A percentile compares a stretch with the other conserved stretches of the same genome.
These are phyloP conservation scores for Halichoeres trimaculatus DNA, from an alignment of 2,113 vertebrate genomes.

Conservation along the genomic window DNA sequence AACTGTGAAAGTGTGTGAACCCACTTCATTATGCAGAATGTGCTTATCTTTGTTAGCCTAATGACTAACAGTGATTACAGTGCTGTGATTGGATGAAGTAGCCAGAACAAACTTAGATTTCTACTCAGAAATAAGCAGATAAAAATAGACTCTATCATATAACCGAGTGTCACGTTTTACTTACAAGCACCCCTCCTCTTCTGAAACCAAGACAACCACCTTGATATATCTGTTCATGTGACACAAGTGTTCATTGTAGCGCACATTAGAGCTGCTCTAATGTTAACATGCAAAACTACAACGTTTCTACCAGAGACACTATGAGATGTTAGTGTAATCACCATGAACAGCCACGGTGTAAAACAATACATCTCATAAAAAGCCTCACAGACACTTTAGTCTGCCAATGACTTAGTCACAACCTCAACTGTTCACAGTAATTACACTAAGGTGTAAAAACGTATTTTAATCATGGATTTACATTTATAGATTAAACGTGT, in stretches of 20 bases:
- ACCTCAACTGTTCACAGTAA: background rate
- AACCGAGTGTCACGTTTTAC: conserved; percentile 65
- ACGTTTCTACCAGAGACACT: background rate
- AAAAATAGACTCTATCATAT: conserved; percentile 40
- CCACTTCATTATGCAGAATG: background rate
- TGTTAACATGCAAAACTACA: conserved; percentile 57
- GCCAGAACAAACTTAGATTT: background rate
- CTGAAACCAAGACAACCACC: conserved; percentile 79
- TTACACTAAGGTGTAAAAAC: background rate
- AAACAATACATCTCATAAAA: background rate
- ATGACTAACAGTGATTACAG: background rate
- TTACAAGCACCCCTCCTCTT: conserved; percentile 73
- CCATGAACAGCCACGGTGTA: background rate
- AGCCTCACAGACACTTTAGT: background rate
- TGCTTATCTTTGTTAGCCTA: background rate
- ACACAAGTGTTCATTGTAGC: conserved; percentile 74
- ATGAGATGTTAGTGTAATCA: too few species aligned
- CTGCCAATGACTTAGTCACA: background rate
- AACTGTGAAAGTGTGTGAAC: too few species aligned
- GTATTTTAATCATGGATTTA: background rate
- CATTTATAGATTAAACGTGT: too few species aligned
- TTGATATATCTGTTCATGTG: conserved; percentile 76
- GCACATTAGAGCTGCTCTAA: conserved; percentile 64
- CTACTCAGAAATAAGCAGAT: conserved; percentile 24
- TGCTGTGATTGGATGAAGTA: background rate